Conservation (phyloP, 2,113 vertebrate species). For the Pholis gunnellus region DNA sequence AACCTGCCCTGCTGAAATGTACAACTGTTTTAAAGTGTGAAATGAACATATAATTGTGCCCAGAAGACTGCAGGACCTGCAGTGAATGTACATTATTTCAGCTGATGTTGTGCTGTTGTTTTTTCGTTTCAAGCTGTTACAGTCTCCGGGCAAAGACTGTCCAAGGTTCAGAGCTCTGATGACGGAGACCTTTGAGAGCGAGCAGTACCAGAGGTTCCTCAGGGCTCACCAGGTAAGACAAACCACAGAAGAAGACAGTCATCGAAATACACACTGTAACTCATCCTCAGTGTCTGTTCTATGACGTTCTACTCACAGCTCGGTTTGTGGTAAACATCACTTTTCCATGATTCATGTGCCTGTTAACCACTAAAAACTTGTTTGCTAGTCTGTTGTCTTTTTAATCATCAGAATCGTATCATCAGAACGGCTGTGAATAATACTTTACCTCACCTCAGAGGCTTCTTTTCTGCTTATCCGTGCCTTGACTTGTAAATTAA, state of each 20-base stretch:
- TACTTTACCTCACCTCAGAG: constrained; percentile 13
- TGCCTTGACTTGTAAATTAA: constrained; percentile 22
- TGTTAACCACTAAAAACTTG: constrained; percentile 41
- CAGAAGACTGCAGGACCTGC: constrained; percentile 32
- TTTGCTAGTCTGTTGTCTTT: constrained; percentile 6
- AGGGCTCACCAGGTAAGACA: constrained; percentile 72
- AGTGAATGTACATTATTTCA: constrained; percentile 25
- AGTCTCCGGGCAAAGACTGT: constrained; percentile 84
- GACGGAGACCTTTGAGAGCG: constrained; percentile 82
- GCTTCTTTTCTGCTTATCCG: constrained; percentile 13
- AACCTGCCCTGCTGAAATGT: background rate
- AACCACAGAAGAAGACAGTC: background rate
- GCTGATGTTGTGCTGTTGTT: constrained; percentile 36
- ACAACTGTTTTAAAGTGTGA: constrained; percentile 45
- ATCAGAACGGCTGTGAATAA: constrained; percentile 34
- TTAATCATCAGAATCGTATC: constrained; percentile 10
- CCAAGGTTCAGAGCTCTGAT: constrained; percentile 84
- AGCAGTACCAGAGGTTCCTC: constrained; percentile 79
- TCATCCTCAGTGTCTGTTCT: constrained; percentile 33
- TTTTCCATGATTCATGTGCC: constrained; percentile 55
- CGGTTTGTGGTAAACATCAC: constrained; percentile 41
- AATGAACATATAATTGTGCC: constrained; percentile 47
- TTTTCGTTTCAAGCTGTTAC: constrained; percentile 83
- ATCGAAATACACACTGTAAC: background rate
- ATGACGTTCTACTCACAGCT: constrained; percentile 28